Evolutionary conservation across 2,797 vertebrate genomes (phyloP).

Genomic region (Pipistrellus kuhlii): DNA sequence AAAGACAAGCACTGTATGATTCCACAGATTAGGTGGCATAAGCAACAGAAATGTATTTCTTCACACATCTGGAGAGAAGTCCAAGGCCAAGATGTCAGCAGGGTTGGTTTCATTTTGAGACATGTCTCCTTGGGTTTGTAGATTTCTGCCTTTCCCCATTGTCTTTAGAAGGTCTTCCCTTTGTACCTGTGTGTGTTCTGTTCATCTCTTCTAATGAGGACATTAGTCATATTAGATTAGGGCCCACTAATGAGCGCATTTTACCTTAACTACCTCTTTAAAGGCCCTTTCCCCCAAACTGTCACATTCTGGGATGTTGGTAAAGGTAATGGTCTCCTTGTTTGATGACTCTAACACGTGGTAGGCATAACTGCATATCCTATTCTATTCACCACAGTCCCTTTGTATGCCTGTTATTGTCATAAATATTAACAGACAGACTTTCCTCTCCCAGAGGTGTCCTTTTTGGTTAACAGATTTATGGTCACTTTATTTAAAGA

Average conservation of each 20-base stretch:
- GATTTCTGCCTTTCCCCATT: neutral
- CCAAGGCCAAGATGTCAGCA: neutral
- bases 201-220: neutral
- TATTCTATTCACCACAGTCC: neutral
- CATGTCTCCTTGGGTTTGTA: neutral
- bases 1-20: neutral
- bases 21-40: neutral
- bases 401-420: neutral
- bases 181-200: neutral
- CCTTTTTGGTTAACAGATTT: slow-evolving; percentile 18
- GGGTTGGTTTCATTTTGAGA: neutral
- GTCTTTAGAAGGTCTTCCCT: neutral
- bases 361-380: neutral
- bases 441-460: neutral
- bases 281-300: neutral
- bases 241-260: neutral
- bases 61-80: neutral
- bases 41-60: neutral
- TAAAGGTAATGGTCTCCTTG: neutral
- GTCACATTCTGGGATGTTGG: neutral
- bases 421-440: neutral
- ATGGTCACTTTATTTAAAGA: neutral
- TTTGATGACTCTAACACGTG: neutral
- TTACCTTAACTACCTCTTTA: neutral
- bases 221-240: neutral